These are phyloP conservation scores for Rhinogobio ventralis DNA, from an alignment of 2,797 vertebrate species.

Conservation along the genomic window DNA sequence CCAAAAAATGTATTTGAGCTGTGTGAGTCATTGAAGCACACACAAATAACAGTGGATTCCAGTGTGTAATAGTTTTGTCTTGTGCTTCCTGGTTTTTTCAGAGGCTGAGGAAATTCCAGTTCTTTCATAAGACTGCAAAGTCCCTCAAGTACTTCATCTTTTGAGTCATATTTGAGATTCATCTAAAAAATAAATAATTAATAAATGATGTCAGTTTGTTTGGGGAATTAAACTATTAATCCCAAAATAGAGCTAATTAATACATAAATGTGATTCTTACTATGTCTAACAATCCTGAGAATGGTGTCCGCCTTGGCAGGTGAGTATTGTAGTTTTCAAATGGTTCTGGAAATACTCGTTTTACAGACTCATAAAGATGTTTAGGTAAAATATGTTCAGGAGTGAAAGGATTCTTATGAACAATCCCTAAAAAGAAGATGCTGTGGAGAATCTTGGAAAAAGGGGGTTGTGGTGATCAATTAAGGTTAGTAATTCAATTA, in stretches of 20 bases:
- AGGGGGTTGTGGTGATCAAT: not conserved
- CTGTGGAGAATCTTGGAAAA: slow-evolving; percentile 53
- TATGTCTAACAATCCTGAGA: slow-evolving; percentile 45
- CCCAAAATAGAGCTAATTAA: too few relatives aligned
- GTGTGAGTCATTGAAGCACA: not conserved
- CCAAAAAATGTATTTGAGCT: slow-evolving; percentile 19
- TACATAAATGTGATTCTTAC: slow-evolving; percentile 12
- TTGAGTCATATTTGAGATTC: not conserved
- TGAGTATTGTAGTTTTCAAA: slow-evolving; percentile 33
- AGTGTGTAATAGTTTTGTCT: slow-evolving; percentile 30
- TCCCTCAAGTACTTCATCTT: slow-evolving; percentile 10
- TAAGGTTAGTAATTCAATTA: too few relatives aligned
- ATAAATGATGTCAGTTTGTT: too few relatives aligned
- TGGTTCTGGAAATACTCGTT: slow-evolving; percentile 7
- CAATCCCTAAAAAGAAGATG: slow-evolving; percentile 51
- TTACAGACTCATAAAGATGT: not conserved
- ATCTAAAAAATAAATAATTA: too few relatives aligned
- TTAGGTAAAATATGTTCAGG: not conserved
- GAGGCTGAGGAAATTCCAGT: slow-evolving; percentile 32
- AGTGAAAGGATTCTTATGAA: not conserved
- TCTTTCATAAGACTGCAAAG: not conserved
- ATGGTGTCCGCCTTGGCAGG: slow-evolving; percentile 45
- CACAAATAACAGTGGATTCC: slow-evolving; percentile 49
- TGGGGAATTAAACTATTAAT: too few relatives aligned
- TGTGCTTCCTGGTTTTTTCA: slow-evolving; percentile 31